These are phyloP conservation scores for Cathartes aura DNA, from an alignment of 2,113 vertebrate species.

Conservation along the genomic window DNA sequence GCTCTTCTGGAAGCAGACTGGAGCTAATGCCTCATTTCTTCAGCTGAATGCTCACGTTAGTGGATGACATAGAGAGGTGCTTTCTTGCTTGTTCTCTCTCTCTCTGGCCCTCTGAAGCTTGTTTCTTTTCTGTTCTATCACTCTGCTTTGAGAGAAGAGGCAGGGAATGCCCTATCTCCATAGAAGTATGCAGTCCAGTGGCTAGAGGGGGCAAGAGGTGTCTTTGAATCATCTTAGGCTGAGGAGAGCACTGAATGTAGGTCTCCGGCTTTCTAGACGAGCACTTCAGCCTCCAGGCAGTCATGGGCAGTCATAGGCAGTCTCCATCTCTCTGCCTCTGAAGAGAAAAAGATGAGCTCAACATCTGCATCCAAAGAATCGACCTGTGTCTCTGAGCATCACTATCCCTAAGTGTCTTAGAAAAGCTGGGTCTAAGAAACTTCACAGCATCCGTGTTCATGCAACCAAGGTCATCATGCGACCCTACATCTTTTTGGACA, in stretches of 20 bases:
- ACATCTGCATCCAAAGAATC: neutral
- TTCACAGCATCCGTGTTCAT: neutral
- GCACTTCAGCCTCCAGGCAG: neutral
- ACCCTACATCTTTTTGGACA: neutral
- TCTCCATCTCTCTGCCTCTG: neutral
- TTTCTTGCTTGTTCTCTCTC: neutral
- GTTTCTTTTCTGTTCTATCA: neutral
- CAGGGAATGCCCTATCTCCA: neutral
- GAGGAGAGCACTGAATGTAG: neutral
- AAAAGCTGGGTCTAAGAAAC: neutral
- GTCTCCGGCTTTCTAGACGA: neutral
- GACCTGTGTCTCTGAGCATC: neutral
- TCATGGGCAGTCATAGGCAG: neutral
- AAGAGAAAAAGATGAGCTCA: neutral
- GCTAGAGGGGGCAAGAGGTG: neutral
- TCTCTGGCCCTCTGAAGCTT: neutral
- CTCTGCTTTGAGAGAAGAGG: neutral
- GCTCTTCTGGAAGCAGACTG: neutral
- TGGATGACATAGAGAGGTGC: neutral
- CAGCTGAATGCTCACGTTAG: neutral
- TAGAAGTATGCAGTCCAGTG: neutral
- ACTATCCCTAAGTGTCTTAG: neutral
- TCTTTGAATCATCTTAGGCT: neutral
- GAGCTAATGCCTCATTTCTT: neutral
- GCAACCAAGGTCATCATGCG: neutral